Base-by-base conservation (phyloP, 2,888 invertebrate genomes). In the Cheilosia grossa region DNA sequence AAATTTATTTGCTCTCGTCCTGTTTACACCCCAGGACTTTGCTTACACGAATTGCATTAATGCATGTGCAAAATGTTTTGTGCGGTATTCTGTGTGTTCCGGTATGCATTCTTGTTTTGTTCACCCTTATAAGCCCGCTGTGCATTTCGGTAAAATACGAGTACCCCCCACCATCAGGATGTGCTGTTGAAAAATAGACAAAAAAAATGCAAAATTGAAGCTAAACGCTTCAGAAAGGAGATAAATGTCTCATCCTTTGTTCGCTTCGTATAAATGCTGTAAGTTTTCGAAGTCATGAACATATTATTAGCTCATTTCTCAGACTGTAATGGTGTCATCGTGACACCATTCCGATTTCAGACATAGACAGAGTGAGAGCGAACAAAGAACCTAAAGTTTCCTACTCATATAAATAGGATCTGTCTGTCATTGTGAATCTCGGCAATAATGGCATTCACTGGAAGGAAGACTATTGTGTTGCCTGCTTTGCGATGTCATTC, bases 81-180 rank as follows among this genome's bases (percentile, higher is more conserved):
- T 64, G 58, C 44, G 42, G 64, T 56, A 24, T 66, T 58, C 51
- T 73, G 59, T 79, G 72, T 73, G 72, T 79, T 79, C 79, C 73
- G 79, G 58, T 53, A 37, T 78, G 47, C 63, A 63, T 47, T 56
- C 70, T 33, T 61, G 33, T 40, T 49, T 63, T 61, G 13, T 42
- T 27, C 3, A 17, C 13, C 33, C 30, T 17, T 13, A 63, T 6
- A 19, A 21, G 42, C 17, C 15, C 19, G 33, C 33, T 63, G 33
- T 63, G 49, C 49, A 24, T 64, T 64, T 61, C 9, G 17, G 27
- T 17, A 5, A 13, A 13, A 7, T 63, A 19, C 21, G 21, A 21
- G 21, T 21, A 37, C 33, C 21, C 9, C 9, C 51, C 19, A 3
- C 7, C 51, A 27, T 6, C 6, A 51, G 37, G 51, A 64, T 64